A percentile compares a stretch with the other conserved stretches of the same genome.
These are phyloP conservation scores for Papilio glaucus DNA, from an alignment of 1,140 invertebrate species.

Conservation along the genomic window DNA sequence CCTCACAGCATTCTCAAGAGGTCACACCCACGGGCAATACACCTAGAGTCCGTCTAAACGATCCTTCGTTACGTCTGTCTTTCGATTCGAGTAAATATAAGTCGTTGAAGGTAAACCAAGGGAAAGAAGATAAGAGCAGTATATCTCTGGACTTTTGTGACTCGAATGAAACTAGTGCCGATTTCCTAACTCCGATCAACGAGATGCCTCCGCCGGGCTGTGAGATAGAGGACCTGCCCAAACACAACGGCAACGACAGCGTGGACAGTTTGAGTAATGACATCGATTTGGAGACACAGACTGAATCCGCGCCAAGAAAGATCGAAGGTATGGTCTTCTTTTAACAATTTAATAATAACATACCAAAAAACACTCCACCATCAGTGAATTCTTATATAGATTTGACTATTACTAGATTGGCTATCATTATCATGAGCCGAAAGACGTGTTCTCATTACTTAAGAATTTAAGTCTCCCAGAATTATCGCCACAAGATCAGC, in stretches of 20 bases:
- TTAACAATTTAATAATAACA: background rate
- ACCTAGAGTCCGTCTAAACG: slow-evolving; percentile 64
- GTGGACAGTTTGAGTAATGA: slow-evolving; percentile 75
- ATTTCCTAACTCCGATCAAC: slow-evolving; percentile 82
- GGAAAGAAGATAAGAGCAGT: slow-evolving; percentile 74
- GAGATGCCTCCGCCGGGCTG: slow-evolving; percentile 79
- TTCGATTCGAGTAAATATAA: slow-evolving; percentile 77
- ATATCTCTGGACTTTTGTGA: slow-evolving; percentile 80
- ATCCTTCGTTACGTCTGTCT: slow-evolving; percentile 72
- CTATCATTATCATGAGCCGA: too few species aligned
- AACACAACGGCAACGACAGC: slow-evolving; percentile 73
- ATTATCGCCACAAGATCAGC: too few species aligned
- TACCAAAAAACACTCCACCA: too few species aligned
- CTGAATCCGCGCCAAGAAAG: slow-evolving; percentile 70
- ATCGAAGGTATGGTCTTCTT: slow-evolving; percentile 58
- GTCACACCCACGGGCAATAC: slow-evolving; percentile 70
- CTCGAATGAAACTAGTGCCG: slow-evolving; percentile 81
- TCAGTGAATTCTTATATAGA: too few species aligned
- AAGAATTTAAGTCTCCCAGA: too few species aligned
- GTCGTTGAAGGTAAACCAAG: slow-evolving; percentile 60
- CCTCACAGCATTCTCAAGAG: slow-evolving; percentile 76
- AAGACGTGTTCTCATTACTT: too few species aligned
- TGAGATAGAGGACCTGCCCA: slow-evolving; percentile 74
- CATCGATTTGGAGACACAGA: slow-evolving; percentile 75
- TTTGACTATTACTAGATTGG: too few species aligned